Evolutionary conservation across 2,888 invertebrate genomes (phyloP).

Genomic region (Epistrophe grossulariae): DNA sequence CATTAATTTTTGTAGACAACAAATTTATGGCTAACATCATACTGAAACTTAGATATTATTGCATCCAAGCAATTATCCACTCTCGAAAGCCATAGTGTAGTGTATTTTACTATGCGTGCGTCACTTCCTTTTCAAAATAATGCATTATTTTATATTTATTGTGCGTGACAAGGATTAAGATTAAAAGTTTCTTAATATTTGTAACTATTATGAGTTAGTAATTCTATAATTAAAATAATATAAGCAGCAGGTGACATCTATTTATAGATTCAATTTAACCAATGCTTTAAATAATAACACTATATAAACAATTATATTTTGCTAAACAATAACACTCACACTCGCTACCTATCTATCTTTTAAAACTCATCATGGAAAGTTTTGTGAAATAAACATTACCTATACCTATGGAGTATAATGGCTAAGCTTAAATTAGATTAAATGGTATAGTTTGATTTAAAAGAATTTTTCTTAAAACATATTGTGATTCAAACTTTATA

Average conservation of each 20-base stretch:
- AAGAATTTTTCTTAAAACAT: constrained; percentile 1
- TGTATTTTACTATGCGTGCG: neutral
- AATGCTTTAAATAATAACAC: neutral
- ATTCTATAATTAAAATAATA: neutral
- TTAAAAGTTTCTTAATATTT: neutral
- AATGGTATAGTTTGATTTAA: constrained; percentile 20
- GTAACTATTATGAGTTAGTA: neutral
- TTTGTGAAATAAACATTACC: constrained; percentile 3
- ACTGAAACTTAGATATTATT: too few species aligned
- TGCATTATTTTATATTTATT: neutral
- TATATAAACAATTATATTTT: neutral
- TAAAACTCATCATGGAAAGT: constrained; percentile 6
- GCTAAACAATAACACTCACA: neutral
- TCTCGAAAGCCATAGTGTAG: too few species aligned
- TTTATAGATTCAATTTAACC: neutral
- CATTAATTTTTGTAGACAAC: too few species aligned
- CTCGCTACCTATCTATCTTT: neutral
- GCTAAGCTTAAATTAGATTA: constrained; percentile 1
- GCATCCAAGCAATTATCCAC: too few species aligned
- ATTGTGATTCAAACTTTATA: neutral
- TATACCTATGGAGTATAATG: neutral
- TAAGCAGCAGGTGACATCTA: neutral
- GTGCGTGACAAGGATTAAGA: neutral
- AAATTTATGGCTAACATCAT: too few species aligned
- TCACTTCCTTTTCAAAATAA: neutral